Base-by-base conservation (phyloP, 2,888 invertebrate genomes). In the Uloborus plumipes region DNA sequence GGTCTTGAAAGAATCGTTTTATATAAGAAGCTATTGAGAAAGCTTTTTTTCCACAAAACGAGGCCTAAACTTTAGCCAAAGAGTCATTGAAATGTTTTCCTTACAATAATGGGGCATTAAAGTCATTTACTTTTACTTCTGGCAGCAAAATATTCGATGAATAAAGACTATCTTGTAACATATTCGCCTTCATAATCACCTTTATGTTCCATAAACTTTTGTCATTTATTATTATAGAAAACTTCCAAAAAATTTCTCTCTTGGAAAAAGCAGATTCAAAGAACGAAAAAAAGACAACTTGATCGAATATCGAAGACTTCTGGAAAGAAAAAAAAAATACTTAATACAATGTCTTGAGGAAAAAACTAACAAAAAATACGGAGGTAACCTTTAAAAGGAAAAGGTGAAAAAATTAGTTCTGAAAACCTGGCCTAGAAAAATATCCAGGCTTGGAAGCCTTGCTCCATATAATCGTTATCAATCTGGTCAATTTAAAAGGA, bases 391-490 rank as follows among this genome's bases (percentile, higher is more conserved):
- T 39, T 11, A 39, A 39, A 39, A 39, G 39, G 39, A 11, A 39
- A 39, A 39, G 39, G 39, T 39, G 39, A 39, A 39, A 39, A 39
- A 39, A 39, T 67, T 22, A n/a, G 26, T 53, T 61, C 61, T 13
- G 58, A 78, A 76, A 76, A 78, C 70, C 70, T 58, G 77, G 62
- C 22, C 47, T 22, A 20, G 58, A 9, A 50, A 49, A 55, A 15
- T 66, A 69, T n/a, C n/a, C 11, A 55, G 55, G 67, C 50, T 58
- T 66, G 47, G 64, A 62, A 62, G 70, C 65, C 49, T 20, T 78
- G 71, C 70, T 70, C 55, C 71, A 78, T 76, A 76, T 78, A 78
- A 78, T 78, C 77, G 77, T 78, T 70, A 78, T 78, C 70, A 59
- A 67, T 65, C 65, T 47, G 61, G 53, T 70, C 26, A 61, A 53